Evolutionary conservation across 2,888 invertebrate species (phyloP), one percentile per base, ranked within the genome.

Genomic region (Ctena decussata): DNA sequence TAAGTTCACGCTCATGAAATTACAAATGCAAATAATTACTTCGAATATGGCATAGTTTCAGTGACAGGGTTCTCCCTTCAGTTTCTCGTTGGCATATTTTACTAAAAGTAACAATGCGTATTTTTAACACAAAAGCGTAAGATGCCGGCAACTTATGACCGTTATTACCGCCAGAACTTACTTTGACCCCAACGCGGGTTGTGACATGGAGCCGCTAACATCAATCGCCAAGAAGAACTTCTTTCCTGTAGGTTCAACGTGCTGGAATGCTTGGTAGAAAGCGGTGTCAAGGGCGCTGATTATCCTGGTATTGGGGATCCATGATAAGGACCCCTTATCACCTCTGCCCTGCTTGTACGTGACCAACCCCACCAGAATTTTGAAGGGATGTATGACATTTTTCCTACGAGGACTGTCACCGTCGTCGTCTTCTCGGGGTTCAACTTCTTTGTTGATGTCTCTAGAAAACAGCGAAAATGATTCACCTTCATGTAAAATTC

Each of bases 161-260:
- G 8, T 41, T 41, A 41, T 41, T 41, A 11, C 6, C 41, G 15
- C 6, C 21, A 21, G 8, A 21, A 77, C 53, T 24, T 78, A 88
- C 90, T 93, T 94, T 49, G 91, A 91, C 30, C 92, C 92, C 46
- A 86, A 65, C 92, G 90, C 96, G 95, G 90, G 94, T 95, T 79
- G 96, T 21, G 93, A 84, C 95, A 96, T 96, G 24, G 94, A 93
- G 35, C 96, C 96, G 77, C 96, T 96, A 90, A 97, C 96, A 91
- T 97, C 97, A n/a, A 97, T 95, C 0, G 97, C 97, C 69, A 97
- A 94, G 90, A 97, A 95, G 90, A 96, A 97, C 74, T 96, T 96
- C 87, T 96, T 96, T 15, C 96, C 96, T 0, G 97, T 97, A 1
- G 97, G 94, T 88, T 96, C 94, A 0, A 97, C 94, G 90, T 96